Conservation (phyloP, 2,888 invertebrate genomes). For the Netelia virgata region DNA sequence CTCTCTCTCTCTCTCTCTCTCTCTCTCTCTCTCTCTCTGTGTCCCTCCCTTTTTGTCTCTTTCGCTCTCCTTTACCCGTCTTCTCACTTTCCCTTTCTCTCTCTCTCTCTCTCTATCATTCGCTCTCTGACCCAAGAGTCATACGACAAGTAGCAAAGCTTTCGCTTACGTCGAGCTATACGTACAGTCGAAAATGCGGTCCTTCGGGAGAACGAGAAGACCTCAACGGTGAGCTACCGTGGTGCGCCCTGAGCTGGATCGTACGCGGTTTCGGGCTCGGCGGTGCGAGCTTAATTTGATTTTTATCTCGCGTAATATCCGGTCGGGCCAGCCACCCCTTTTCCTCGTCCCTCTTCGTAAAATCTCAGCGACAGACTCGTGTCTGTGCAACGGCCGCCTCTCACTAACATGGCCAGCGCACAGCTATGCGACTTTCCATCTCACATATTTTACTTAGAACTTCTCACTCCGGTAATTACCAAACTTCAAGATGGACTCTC, state of each 20-base stretch:
- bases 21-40: conserved; percentile 11
- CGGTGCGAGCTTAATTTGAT: conserved; percentile 80
- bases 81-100: neutral
- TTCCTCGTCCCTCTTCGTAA: conserved; percentile 53
- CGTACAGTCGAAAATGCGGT: conserved; percentile 49
- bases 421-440: conserved; percentile 33
- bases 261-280: conserved; percentile 75
- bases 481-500: conserved; percentile 62
- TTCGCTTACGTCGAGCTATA: conserved; percentile 23
- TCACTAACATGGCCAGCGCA: neutral
- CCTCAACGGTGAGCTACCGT: conserved; percentile 23
- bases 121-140: conserved; percentile 15
- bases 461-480: conserved; percentile 66
- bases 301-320: conserved; percentile 81
- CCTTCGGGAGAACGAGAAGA: conserved; percentile 35
- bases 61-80: conserved; percentile 11
- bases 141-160: conserved; percentile 42
- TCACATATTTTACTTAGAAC: conserved; percentile 47
- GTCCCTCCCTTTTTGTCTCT: conserved; percentile 8
- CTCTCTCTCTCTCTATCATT: conserved; percentile 14
- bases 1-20: neutral
- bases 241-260: conserved; percentile 50
- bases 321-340: conserved; percentile 64
- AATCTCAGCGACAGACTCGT: conserved; percentile 45
- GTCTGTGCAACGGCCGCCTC: conserved; percentile 29